Conservation (phyloP, 2,888 invertebrate species). For the Aleiodes alternator region DNA sequence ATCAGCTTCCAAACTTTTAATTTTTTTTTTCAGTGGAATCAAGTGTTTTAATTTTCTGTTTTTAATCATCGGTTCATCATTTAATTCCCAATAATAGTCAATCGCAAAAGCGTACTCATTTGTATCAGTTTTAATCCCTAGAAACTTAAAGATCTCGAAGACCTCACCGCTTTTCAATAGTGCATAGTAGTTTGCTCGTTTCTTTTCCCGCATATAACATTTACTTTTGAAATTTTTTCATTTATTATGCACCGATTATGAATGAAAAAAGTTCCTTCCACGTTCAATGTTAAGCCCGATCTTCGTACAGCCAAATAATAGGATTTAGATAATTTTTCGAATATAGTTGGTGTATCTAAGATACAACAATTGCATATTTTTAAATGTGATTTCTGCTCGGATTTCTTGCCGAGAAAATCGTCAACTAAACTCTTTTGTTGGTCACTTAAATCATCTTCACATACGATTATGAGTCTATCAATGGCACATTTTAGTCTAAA, state of each 20-base stretch:
- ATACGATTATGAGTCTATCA: slow-evolving; percentile 9
- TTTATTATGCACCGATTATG: background rate
- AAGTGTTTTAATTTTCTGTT: no score
- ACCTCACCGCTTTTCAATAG: background rate
- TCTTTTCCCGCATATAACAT: background rate
- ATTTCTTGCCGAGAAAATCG: no score
- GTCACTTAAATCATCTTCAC: slow-evolving; percentile 5
- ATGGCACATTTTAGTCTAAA: slow-evolving; percentile 23
- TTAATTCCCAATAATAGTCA: no score
- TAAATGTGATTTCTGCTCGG: background rate
- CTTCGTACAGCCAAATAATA: no score
- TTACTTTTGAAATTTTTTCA: background rate
- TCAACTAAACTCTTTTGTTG: background rate
- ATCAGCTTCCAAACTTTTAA: no score
- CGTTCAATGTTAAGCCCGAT: no score
- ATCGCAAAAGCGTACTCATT: no score
- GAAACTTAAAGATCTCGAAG: background rate
- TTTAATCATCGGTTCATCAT: no score
- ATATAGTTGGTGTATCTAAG: no score
- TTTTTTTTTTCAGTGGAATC: no score
- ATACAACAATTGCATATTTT: background rate
- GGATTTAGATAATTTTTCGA: no score
- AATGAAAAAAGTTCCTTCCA: background rate
- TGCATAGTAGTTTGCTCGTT: background rate
- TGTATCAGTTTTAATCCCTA: background rate